Percentiles rank a stretch among this genome's conserved stretches.
These are phyloP conservation scores for Epizoanthus scotinus DNA, from an alignment of 92 coral and sea anemone species.

Conservation along the genomic window DNA sequence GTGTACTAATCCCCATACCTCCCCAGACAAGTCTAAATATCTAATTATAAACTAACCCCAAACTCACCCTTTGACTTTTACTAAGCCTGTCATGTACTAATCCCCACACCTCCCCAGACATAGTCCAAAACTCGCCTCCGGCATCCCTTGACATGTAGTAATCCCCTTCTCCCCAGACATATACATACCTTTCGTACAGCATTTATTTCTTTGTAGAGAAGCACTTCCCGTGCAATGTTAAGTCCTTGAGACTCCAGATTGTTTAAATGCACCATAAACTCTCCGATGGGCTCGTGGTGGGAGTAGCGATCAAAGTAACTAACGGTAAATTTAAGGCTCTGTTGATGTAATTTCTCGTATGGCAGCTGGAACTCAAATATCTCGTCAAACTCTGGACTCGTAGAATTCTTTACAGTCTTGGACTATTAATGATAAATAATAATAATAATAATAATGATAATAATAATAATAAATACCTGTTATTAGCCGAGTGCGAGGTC, in stretches of 20 bases:
- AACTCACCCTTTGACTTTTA: too few relatives aligned
- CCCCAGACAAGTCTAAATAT: too few relatives aligned
- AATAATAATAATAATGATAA: too few relatives aligned
- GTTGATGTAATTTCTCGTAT: conserved; percentile 65
- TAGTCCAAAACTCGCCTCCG: too few relatives aligned
- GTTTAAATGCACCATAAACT: conserved; percentile 68
- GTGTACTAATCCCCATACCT: too few relatives aligned
- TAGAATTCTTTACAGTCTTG: conserved; percentile 40
- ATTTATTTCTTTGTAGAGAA: conserved; percentile 41
- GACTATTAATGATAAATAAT: too few relatives aligned
- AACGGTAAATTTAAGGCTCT: conserved; percentile 80
- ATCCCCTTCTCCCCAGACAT: not conserved
- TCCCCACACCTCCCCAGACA: not conserved
- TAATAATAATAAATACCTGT: too few relatives aligned
- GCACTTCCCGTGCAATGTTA: conserved; percentile 76
- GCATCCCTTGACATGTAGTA: not conserved
- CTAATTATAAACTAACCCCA: too few relatives aligned
- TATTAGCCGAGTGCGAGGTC: too few relatives aligned
- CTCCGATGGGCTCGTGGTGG: conserved; percentile 90
- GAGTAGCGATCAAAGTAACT: conserved; percentile 92
- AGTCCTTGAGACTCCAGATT: conserved; percentile 89
- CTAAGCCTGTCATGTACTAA: too few relatives aligned
- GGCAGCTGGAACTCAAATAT: conserved; percentile 74
- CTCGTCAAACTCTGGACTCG: conserved; percentile 71
- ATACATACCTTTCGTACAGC: conserved; percentile 51